Percentiles rank a stretch among this genome's conserved stretches.
phyloP scores from a whole-genome alignment of 2,888 invertebrate genomes.

The Mesorhabditis belari region DNA sequence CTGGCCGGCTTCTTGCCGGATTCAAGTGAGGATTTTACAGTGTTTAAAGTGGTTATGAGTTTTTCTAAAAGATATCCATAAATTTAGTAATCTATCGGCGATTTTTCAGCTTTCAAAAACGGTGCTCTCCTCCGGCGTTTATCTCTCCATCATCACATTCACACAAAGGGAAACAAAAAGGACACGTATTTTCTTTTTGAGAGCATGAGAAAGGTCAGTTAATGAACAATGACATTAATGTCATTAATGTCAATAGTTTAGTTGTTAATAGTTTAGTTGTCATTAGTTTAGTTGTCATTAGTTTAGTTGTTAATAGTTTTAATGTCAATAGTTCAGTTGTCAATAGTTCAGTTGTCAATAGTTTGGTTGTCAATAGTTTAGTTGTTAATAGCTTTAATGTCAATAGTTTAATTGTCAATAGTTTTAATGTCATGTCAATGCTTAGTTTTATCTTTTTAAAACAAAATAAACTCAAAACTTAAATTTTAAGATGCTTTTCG shows the following conservation, averaged over 20 bases:
- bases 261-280: background rate
- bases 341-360: too few relatives aligned
- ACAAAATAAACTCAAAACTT: too few relatives aligned
- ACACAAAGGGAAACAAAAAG: conserved; percentile 12
- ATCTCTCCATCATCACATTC: conserved; percentile 14
- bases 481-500: conserved; percentile 9
- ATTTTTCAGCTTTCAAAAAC: conserved; percentile 2
- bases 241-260: background rate
- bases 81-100: background rate
- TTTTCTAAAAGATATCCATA: conserved; percentile 1
- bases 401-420: too few relatives aligned
- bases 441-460: too few relatives aligned
- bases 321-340: background rate
- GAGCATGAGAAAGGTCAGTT: conserved; percentile 6
- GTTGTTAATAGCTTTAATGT: too few relatives aligned
- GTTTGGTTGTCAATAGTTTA: too few relatives aligned
- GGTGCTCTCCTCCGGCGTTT: conserved; percentile 13
- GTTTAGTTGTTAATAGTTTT: background rate
- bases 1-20: conserved; percentile 13
- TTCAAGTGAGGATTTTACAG: conserved; percentile 5
- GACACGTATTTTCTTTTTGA: conserved; percentile 13
- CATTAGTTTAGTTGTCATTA: background rate
- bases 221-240: background rate
- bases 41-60: background rate
- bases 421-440: too few relatives aligned